These are phyloP conservation scores for Aselliscus stoliczkanus DNA, from an alignment of 2,797 vertebrate genomes.

Conservation along the genomic window DNA sequence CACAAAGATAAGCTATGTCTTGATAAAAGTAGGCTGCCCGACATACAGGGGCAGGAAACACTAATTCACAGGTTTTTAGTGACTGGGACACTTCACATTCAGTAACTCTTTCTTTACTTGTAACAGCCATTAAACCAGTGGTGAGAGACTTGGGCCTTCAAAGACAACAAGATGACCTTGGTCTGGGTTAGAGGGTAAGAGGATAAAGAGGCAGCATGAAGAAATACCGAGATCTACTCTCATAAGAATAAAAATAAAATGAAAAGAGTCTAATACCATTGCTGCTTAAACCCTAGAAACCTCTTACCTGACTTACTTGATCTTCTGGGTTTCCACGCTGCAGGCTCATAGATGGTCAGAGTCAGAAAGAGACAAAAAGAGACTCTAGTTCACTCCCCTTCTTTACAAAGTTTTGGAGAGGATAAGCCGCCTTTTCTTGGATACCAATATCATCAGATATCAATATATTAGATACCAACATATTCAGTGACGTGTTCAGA, in stretches of 20 bases:
- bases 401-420: neutral
- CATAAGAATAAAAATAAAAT: neutral
- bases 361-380: neutral
- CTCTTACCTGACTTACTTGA: neutral
- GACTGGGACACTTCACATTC: constrained; percentile 51
- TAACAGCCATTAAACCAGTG: constrained; percentile 3
- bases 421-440: neutral
- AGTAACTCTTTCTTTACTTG: neutral
- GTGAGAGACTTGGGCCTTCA: neutral
- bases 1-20: constrained; percentile 43
- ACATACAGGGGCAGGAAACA: constrained; percentile 26
- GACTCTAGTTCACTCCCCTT: neutral
- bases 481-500: neutral
- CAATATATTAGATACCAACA: neutral
- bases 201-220: neutral
- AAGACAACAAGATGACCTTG: constrained; percentile 28
- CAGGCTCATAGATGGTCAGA: neutral
- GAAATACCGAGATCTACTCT: neutral
- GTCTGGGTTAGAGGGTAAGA: neutral
- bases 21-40: constrained; percentile 21
- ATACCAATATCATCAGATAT: neutral
- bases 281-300: neutral
- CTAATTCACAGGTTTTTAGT: constrained; percentile 62
- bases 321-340: neutral
- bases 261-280: neutral